A percentile compares a stretch with the other conserved stretches of the same genome.
phyloP scores from a whole-genome alignment of 2,888 invertebrate species.

The Stegana nigrithorax region DNA sequence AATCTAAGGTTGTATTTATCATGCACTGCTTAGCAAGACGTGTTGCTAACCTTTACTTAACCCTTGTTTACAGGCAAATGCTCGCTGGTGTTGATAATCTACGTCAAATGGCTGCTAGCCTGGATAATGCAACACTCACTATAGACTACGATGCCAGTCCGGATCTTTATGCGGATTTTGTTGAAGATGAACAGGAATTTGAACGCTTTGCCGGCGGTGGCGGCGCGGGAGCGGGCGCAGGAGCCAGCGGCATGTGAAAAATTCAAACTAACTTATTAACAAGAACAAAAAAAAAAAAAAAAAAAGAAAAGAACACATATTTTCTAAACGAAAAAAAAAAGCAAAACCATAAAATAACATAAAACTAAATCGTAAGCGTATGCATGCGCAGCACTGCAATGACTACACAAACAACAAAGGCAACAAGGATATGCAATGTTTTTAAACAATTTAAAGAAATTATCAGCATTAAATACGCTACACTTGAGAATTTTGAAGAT shows the following conservation, averaged over 20 bases:
- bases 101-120: constrained; percentile 74
- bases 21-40: no score
- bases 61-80: constrained; percentile 71
- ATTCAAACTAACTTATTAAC: neutral
- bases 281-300: constrained; percentile 25
- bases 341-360: constrained; percentile 26
- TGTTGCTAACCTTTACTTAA: neutral
- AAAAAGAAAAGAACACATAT: constrained; percentile 23
- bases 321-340: constrained; percentile 30
- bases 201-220: neutral
- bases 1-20: constrained; percentile 73
- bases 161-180: constrained; percentile 57
- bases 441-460: no score
- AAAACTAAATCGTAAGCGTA: constrained; percentile 28
- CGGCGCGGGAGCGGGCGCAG: neutral
- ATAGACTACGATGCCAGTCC: constrained; percentile 51
- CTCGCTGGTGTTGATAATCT: constrained; percentile 77
- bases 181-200: constrained; percentile 24
- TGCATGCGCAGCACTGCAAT: no score
- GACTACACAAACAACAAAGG: no score
- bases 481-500: no score
- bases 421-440: no score
- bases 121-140: constrained; percentile 72
- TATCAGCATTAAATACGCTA: no score
- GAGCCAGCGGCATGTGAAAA: neutral